phyloP scores from a whole-genome alignment of 2,888 invertebrate genomes.

The Mimachlamys varia region DNA sequence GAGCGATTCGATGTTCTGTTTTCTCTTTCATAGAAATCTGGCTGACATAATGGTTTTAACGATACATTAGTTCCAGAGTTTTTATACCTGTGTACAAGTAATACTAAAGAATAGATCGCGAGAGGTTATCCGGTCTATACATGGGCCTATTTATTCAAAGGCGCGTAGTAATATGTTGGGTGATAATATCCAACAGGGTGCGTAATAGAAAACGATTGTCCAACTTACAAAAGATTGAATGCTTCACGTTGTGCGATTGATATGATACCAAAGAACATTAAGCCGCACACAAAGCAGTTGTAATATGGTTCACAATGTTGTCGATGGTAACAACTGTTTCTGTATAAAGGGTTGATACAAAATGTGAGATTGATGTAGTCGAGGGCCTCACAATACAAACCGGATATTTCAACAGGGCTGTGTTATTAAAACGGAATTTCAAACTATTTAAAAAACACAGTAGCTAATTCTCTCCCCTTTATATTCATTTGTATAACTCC shows the following conservation, averaged over 20 bases:
- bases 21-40: slow-evolving; percentile 23
- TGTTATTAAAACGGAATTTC: slow-evolving; percentile 34
- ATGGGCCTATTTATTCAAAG: slow-evolving; percentile 28
- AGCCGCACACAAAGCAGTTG: slow-evolving; percentile 7
- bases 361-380: slow-evolving; percentile 31
- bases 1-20: slow-evolving; percentile 17
- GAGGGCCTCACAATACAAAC: not conserved
- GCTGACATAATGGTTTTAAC: slow-evolving; percentile 22
- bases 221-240: slow-evolving; percentile 24
- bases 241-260: not conserved
- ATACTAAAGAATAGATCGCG: not conserved
- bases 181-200: slow-evolving; percentile 31
- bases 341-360: slow-evolving; percentile 20
- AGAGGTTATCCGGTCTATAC: slow-evolving; percentile 20
- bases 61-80: slow-evolving; percentile 27
- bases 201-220: slow-evolving; percentile 29
- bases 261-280: slow-evolving; percentile 28
- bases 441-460: slow-evolving; percentile 32
- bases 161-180: slow-evolving; percentile 23
- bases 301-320: slow-evolving; percentile 14
- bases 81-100: slow-evolving; percentile 34
- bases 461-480: slow-evolving; percentile 23
- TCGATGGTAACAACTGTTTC: slow-evolving; percentile 8
- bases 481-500: slow-evolving; percentile 17
- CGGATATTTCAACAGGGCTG: slow-evolving; percentile 11